Conservation (phyloP, 2,888 invertebrate species). For the Sminthurinus aureus region DNA sequence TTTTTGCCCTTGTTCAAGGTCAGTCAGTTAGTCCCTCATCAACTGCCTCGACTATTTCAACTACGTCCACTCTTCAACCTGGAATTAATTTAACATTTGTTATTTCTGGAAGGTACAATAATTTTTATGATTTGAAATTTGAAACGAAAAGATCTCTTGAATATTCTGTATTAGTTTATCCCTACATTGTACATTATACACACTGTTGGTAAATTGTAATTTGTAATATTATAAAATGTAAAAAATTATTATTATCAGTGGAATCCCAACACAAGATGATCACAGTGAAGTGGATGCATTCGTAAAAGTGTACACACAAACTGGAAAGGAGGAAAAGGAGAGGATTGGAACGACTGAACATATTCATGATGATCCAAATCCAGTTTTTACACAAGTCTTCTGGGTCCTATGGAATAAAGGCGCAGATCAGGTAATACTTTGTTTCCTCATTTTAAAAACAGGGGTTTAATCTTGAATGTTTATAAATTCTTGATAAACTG, state of each 20-base stretch:
- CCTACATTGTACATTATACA: no score
- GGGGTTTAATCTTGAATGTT: background rate
- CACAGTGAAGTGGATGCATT: slow-evolving; percentile 50
- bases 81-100: slow-evolving; percentile 55
- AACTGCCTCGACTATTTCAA: background rate
- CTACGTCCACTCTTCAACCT: slow-evolving; percentile 13
- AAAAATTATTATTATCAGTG: slow-evolving; percentile 18
- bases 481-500: no score
- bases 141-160: background rate
- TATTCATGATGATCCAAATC: slow-evolving; percentile 48
- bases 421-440: slow-evolving; percentile 18
- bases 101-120: slow-evolving; percentile 48
- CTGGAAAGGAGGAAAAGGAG: slow-evolving; percentile 45
- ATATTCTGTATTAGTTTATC: no score
- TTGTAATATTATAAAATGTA: background rate
- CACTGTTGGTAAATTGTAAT: no score
- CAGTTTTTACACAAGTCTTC: slow-evolving; percentile 54
- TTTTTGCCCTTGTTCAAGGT: background rate
- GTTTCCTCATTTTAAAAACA: background rate
- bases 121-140: background rate
- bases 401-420: slow-evolving; percentile 54
- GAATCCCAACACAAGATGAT: slow-evolving; percentile 46
- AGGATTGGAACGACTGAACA: slow-evolving; percentile 52
- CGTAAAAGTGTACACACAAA: slow-evolving; percentile 49
- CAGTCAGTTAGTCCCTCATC: background rate